Evolutionary conservation across 2,113 vertebrate genomes (phyloP), one percentile per base, ranked within the genome.

Genomic region (Acanthochromis polyacanthus): DNA sequence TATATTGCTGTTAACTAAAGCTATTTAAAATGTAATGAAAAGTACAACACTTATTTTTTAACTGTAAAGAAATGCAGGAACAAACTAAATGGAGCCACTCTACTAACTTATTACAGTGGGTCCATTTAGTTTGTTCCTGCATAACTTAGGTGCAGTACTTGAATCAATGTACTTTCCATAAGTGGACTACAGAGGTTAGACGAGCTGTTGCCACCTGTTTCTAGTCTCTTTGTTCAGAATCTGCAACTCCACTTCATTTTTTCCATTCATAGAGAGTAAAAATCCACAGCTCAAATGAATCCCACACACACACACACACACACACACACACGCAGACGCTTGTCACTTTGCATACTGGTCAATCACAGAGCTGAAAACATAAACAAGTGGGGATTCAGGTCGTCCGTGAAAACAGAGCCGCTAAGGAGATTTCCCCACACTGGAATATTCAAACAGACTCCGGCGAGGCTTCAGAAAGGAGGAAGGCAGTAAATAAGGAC

Each of bases 311-410:
- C 46, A 52, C n/a, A 20, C 58, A 57, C 50, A 50, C 60, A n/a
- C n/a, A n/a, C n/a, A n/a, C n/a, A n/a, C n/a, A 67, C 70, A 32
- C 36, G 40, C 20, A 36, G 23, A 53, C 19, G 1, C 36, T 16
- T 52, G 45, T 58, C 67, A 75, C 48, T 76, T 53, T 63, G 55
- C 67, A 75, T 48, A 61, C 14, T 10, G 46, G 63, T 67, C 64
- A 75, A 59, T 79, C 51, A 80, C 51, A 48, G 46, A 61, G 46
- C 55, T 69, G 32, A 28, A 38, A 62, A 36, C 30, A 73, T 58
- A 68, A 80, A 82, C 84, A 74, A 59, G 22, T 19, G 43, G n/a
- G 67, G 46, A 87, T 87, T 87, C 67, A 75, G 86, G 73, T 79
- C 77, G 74, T 11, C 65, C 32, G 59, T 40, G 75, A 30, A 69